Evolutionary conservation across 2,888 invertebrate genomes (phyloP).

Genomic region (Epiblema foenella): DNA sequence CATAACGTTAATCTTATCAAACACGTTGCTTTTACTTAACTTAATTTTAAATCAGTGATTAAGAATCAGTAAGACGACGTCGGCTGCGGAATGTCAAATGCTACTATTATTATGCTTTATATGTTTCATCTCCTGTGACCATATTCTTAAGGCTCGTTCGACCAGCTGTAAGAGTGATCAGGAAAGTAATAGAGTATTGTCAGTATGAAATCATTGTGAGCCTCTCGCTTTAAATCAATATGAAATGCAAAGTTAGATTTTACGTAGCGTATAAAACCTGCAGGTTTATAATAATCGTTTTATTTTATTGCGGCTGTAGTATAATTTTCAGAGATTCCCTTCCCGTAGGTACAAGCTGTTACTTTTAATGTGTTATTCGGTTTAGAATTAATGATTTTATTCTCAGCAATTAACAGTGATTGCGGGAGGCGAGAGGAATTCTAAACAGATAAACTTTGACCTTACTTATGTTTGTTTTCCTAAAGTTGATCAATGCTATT

Average conservation of each 20-base stretch:
- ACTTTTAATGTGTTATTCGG: conserved; percentile 83
- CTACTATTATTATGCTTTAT: neutral
- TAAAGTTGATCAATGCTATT: neutral
- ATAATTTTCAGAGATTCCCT: conserved; percentile 50
- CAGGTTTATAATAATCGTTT: conserved; percentile 41
- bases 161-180: too few relatives aligned
- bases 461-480: conserved; percentile 60
- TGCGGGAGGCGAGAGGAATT: conserved; percentile 57
- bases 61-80: too few relatives aligned
- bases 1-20: neutral
- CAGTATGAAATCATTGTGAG: neutral
- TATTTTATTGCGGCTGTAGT: conserved; percentile 43
- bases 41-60: too few relatives aligned
- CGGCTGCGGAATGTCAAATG: neutral
- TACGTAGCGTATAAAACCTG: conserved; percentile 19
- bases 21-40: neutral
- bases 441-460: conserved; percentile 62
- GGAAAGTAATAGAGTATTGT: too few relatives aligned
- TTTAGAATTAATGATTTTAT: conserved; percentile 83
- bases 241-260: conserved; percentile 4
- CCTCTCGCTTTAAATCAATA: conserved; percentile 5
- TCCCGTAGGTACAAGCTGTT: conserved; percentile 76
- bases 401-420: conserved; percentile 74
- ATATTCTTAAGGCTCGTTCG: neutral
- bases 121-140: neutral